Evolutionary conservation across 2,797 vertebrate genomes (phyloP).

Genomic region (Simalia tracyae): DNA sequence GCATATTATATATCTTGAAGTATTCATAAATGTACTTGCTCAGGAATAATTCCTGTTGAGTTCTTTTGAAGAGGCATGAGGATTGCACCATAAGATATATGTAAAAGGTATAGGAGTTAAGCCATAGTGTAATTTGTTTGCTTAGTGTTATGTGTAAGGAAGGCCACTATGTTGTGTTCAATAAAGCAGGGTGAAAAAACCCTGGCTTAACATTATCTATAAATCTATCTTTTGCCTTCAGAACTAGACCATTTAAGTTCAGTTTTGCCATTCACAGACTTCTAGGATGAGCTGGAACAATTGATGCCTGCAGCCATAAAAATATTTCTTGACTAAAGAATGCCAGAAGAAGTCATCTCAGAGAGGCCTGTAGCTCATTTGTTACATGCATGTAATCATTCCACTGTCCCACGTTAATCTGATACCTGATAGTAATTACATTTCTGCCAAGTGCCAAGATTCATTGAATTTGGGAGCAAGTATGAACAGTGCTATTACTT

Average conservation of each 20-base stretch:
- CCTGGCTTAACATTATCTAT: background rate
- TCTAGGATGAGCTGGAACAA: slow-evolving; percentile 10
- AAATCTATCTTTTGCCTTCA: background rate
- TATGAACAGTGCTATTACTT: background rate
- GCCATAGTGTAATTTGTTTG: background rate
- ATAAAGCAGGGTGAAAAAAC: background rate
- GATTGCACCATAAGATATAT: slow-evolving; percentile 4
- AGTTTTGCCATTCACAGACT: background rate
- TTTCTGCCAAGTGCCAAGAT: slow-evolving; percentile 27
- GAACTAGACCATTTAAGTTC: background rate
- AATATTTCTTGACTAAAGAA: slow-evolving; percentile 46
- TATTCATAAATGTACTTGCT: slow-evolving; percentile 24
- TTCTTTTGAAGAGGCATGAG: background rate
- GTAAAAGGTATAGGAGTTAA: background rate
- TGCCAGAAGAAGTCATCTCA: slow-evolving; percentile 38
- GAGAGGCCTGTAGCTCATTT: slow-evolving; percentile 36
- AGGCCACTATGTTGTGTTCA: background rate
- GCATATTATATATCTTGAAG: slow-evolving; percentile 29
- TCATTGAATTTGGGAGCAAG: background rate
- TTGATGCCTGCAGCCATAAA: slow-evolving; percentile 25
- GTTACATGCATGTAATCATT: slow-evolving; percentile 44
- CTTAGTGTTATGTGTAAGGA: background rate
- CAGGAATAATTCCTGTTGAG: background rate
- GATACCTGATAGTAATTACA: slow-evolving; percentile 25
- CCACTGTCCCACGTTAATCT: slow-evolving; percentile 28